Base-by-base conservation (phyloP, 2,888 invertebrate species). In the Cantharis rufa region DNA sequence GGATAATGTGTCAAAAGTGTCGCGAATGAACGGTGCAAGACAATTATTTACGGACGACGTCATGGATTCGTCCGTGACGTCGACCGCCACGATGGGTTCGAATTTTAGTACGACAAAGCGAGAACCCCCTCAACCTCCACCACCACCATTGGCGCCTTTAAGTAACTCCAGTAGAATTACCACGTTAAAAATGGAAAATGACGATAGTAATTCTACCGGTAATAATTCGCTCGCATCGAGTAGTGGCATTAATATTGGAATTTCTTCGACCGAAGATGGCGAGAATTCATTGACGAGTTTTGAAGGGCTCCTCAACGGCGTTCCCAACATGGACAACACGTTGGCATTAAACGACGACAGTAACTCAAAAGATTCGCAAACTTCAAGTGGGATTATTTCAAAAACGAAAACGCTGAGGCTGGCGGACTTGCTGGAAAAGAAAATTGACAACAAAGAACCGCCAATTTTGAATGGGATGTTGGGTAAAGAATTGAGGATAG, bases 341-440 rank as follows among this genome's bases (percentile, higher is more conserved):
- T 83, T 87, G 75, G 71, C 70, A 16, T 71, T 79, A 70, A 89
- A 91, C 78, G 92, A 92, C 48, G 91, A 92, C 69, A 90, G 90
- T 71, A 87, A 88, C 83, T 88, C 88, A 79, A 91, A 91, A 85
- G 90, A 88, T 82, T 87, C 86, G 66, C 80, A 86, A 70, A 86
- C 83, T 13, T 78, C 80, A 75, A 79, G 77, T 11, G 80, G 76
- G 15, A 82, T 79, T 78, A 86, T 86, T 78, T 82, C 81, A 15
- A 85, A 87, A 85, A 93, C 94, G 84, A 94, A 95, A 87, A 90
- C 90, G 0, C 82, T 91, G 70, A 94, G 96, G 93, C 89, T 96
- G 68, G 95, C 95, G 0, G 96, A 96, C 86, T 88, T 96, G 71
- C 89, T 96, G 3, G 96, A 96, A 85, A 93, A 95, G 84, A 95